A percentile compares a stretch with the other conserved stretches of the same genome.
Conservation (phyloP, 2,797 vertebrate genomes). For the Vipera latastei region DNA sequence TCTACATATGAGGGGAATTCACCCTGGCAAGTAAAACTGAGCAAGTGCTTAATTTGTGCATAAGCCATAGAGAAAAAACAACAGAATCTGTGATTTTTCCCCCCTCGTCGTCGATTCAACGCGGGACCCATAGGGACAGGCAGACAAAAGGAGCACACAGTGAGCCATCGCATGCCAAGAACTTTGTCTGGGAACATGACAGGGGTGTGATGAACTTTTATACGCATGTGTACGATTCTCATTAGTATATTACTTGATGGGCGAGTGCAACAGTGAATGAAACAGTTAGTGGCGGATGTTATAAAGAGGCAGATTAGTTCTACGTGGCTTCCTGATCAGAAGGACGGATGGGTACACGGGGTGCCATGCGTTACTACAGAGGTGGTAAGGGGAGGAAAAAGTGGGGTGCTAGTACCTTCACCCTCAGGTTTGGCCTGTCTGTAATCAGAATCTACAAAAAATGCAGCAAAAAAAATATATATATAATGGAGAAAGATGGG, state of each 20-base stretch:
- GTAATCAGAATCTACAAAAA: slow-evolving; percentile 75
- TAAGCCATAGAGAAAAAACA: background rate
- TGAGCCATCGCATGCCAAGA: background rate
- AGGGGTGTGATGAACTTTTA: background rate
- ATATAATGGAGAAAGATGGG: background rate
- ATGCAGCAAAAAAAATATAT: background rate
- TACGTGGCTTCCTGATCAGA: background rate
- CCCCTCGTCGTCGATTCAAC: background rate
- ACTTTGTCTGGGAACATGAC: background rate
- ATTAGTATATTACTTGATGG: slow-evolving; percentile 12
- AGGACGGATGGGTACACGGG: background rate
- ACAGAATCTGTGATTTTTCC: rapidly evolving
- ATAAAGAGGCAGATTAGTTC: background rate
- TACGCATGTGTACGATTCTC: background rate
- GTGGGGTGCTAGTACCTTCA: slow-evolving; percentile 76
- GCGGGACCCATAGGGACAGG: background rate
- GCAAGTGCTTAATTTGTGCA: background rate
- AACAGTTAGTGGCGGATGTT: slow-evolving; percentile 12
- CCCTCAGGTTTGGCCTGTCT: slow-evolving; percentile 76
- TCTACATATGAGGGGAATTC: background rate
- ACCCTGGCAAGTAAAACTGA: background rate
- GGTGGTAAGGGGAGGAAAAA: background rate
- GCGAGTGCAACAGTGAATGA: background rate
- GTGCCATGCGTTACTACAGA: background rate
- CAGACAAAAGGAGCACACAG: background rate